Evolutionary conservation across 2,113 vertebrate genomes (phyloP), one percentile per base, ranked within the genome.

Genomic region (Corythaixoides concolor): DNA sequence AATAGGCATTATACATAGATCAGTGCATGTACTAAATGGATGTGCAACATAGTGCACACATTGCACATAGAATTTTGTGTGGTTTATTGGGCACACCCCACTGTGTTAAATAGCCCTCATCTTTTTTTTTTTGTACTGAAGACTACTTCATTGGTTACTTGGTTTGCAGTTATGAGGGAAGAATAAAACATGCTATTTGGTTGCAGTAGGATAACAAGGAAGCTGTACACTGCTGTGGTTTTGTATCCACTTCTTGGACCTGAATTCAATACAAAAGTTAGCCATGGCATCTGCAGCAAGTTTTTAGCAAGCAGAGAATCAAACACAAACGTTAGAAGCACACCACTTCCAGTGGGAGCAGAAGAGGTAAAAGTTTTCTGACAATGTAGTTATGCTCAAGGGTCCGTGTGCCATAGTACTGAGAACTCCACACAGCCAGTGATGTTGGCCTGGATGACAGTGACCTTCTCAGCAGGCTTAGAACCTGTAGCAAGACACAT

Each of bases 1-100:
- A 43, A 19, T 0, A 58, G 43, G 28, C 52, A 39, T 30, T 39
- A 18, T 22, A 58, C 37, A 47, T 12, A 58, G 55, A 43, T 2
- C 2, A 3, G 13, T 4, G 22, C 62, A 12, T 0, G 27, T 26
- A 39, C 55, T 16, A 33, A 72, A 64, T 11, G 39, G 50, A 41
- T 4, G 33, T 24, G 30, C 39, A 60, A 21, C 19, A 30, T 2
- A 45, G n/a, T 14, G 43, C 35, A 39, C 50, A 32, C 32, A 22
- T 1, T 27, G 60, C 55, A 24, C 28, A 62, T 16, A 39, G 22
- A 67, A 45, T 13, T 16, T 8, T 5, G 4, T 33, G 32, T 6
- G 45, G 12, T 69, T 43, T 15, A 32, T 0, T 58, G 62, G 32
- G 26, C 55, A 62, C 0, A 0, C 5, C 52, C 82, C 59, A 20